These are phyloP conservation scores for Lucilia cuprina DNA, from an alignment of 1,140 invertebrate species.

Conservation along the genomic window DNA sequence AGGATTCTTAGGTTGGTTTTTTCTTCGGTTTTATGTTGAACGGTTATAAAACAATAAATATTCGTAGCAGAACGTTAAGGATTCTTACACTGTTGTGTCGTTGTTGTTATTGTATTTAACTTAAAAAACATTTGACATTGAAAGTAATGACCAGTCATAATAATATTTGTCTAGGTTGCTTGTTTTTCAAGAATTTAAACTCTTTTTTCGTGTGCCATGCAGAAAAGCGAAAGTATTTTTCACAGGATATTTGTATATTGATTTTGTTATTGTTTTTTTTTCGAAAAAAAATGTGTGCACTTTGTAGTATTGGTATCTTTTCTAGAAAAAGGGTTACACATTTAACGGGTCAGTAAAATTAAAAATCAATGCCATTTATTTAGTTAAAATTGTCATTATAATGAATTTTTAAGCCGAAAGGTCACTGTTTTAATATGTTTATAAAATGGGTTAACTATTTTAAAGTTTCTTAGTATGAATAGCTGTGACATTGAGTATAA, in stretches of 20 bases:
- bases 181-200: conserved; percentile 8
- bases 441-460: too few species aligned
- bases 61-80: neutral
- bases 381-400: neutral
- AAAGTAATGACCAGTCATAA: conserved; percentile 3
- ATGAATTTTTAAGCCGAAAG: neutral
- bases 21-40: neutral
- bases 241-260: neutral
- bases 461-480: too few species aligned
- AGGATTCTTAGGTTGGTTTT: neutral
- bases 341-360: neutral
- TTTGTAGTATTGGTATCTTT: neutral
- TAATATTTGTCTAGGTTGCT: neutral
- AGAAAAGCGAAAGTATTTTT: conserved; percentile 27
- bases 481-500: too few species aligned
- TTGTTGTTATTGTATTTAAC: too few species aligned
- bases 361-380: conserved; percentile 27
- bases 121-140: conserved; percentile 13
- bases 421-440: neutral
- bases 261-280: neutral
- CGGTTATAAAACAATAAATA: neutral
- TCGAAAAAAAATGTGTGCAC: neutral
- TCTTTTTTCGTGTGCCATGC: conserved; percentile 20
- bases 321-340: neutral
- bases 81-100: neutral